Base-by-base conservation (phyloP, 2,113 vertebrate genomes). In the Gadus macrocephalus region DNA sequence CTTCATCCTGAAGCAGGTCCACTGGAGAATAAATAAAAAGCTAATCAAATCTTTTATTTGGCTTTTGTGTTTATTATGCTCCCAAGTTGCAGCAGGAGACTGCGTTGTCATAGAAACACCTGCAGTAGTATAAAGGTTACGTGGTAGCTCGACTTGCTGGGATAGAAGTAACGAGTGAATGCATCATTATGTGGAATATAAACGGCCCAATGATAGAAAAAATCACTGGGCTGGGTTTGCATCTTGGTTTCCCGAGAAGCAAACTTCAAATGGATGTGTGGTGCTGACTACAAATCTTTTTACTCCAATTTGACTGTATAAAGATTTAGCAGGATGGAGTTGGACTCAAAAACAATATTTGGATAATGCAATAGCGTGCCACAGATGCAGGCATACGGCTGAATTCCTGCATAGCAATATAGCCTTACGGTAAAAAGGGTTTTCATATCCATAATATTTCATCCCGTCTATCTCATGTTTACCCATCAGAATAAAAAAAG, bases 41-140 rank as follows among this genome's bases (percentile, higher is more conserved):
- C 42, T 49, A 9, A 49, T 49, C 42, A 49, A 88, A 88, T 91
- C 85, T 79, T 88, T 90, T 91, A 90, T 86, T 83, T 79, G 75
- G 73, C 81, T 79, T 82, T 81, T 83, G 78, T 87, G 86, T 89
- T 90, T 81, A 87, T 87, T 78, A 64, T 53, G 56, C 78, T 81
- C 77, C 78, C 78, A 88, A 89, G 86, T 85, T 89, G 84, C 86
- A 80, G 81, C 79, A 63, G 84, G 81, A 78, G 75, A 69, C 76
- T 1, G 22, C 22, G 90, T 93, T 87, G 91, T 83, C 91, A 92
- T 92, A 85, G 92, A 88, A 93, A 93, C 92, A 82, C 82, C 71
- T 69, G 83, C 78, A 71, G 83, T 75, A 66, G 72, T 80, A 87
- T 49, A 14, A 86, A 85, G 88, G 86, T 87, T 89, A 78, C 81